These are phyloP conservation scores for Sebastes trivittatus DNA, from an alignment of 2,797 vertebrate species.

Conservation along the genomic window DNA sequence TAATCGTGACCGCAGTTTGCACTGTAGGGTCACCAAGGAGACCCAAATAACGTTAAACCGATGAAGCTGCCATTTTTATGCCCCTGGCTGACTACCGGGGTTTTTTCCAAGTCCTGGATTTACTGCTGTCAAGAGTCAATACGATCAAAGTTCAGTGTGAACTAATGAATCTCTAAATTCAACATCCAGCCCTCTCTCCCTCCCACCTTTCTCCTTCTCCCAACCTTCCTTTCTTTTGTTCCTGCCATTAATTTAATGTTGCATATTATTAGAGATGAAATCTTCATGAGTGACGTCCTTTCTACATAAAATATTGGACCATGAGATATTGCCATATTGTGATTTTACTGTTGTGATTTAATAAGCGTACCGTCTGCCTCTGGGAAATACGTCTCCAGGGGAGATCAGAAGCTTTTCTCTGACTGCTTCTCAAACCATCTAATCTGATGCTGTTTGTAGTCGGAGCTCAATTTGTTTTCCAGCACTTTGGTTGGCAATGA, in stretches of 20 bases:
- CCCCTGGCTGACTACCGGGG: not conserved
- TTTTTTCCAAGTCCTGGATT: constrained; percentile 28
- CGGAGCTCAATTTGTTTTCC: not conserved
- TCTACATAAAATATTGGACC: not conserved
- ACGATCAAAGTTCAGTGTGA: constrained; percentile 57
- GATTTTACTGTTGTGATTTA: not conserved
- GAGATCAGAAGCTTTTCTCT: not conserved
- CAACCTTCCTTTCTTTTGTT: not conserved
- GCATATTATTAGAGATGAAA: constrained; percentile 20
- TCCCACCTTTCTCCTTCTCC: constrained; percentile 22
- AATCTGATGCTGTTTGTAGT: not conserved
- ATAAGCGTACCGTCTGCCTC: constrained; percentile 18
- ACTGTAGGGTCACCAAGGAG: not conserved
- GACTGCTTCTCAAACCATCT: not conserved
- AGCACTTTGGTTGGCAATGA: not conserved
- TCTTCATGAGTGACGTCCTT: not conserved
- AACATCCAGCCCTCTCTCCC: not conserved
- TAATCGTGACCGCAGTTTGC: not conserved
- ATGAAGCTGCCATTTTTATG: constrained; percentile 6
- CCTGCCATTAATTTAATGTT: constrained; percentile 26
- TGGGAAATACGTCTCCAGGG: not conserved
- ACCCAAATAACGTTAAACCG: not conserved
- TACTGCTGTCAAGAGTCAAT: constrained; percentile 52
- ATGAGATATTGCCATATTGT: not conserved
- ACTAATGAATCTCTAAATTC: constrained; percentile 45